Evolutionary conservation across 2,113 vertebrate species (phyloP).

Genomic region (Phaethon lepturus): DNA sequence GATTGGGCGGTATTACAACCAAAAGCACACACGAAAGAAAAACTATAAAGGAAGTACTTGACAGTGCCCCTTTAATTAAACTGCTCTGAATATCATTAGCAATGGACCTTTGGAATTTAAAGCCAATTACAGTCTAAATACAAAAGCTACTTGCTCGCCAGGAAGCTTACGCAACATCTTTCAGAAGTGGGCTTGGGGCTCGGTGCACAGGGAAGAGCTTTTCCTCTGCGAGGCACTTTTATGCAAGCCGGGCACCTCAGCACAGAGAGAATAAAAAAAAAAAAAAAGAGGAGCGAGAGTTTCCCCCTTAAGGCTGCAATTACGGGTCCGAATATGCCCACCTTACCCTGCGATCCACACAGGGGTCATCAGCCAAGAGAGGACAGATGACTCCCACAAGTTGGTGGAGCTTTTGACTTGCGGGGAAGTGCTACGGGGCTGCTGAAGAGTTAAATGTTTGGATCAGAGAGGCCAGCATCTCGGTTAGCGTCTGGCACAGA

Average conservation of each 20-base stretch:
- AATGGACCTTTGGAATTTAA: conserved; percentile 57
- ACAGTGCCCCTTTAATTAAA: conserved; percentile 71
- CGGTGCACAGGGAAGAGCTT: background rate
- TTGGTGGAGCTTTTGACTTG: background rate
- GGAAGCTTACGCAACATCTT: conserved; percentile 1
- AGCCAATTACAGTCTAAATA: conserved; percentile 54
- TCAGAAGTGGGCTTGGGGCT: background rate
- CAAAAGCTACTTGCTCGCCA: background rate
- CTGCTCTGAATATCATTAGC: conserved; percentile 59
- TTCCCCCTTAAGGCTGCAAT: background rate
- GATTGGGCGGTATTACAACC: background rate
- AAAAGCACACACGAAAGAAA: conserved; percentile 8
- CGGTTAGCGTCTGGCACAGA: background rate
- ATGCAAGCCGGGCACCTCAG: background rate
- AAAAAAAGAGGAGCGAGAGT: background rate
- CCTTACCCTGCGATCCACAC: background rate
- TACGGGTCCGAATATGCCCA: too few relatives aligned
- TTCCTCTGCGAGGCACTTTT: background rate
- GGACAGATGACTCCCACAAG: background rate
- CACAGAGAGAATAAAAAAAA: background rate
- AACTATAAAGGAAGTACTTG: conserved; percentile 60
- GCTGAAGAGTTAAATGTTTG: background rate
- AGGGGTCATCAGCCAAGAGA: background rate
- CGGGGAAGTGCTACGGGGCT: background rate
- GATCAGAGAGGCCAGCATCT: background rate